phyloP scores from a whole-genome alignment of 2,888 invertebrate genomes.

The Helobdella robusta region DNA sequence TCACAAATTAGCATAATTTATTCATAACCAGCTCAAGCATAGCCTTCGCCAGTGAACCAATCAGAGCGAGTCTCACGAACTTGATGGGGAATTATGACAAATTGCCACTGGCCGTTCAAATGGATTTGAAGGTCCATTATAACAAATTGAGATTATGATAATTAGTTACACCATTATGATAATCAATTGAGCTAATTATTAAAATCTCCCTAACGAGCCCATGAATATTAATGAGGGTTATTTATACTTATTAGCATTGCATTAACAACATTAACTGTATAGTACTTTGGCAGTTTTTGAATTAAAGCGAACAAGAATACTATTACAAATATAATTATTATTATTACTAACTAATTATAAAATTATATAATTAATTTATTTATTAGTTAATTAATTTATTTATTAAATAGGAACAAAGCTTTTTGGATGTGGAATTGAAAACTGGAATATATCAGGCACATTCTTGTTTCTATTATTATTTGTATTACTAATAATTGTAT shows the following conservation, averaged over 20 bases:
- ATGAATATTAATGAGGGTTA: no score
- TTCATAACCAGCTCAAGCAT: slow-evolving; percentile 55
- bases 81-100: slow-evolving; percentile 60
- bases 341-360: background rate
- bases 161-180: background rate
- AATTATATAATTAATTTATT: background rate
- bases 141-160: background rate
- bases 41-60: slow-evolving; percentile 83
- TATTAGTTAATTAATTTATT: background rate
- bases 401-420: slow-evolving; percentile 62
- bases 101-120: slow-evolving; percentile 40
- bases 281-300: background rate
- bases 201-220: no score
- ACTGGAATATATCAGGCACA: slow-evolving; percentile 83
- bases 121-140: slow-evolving; percentile 42
- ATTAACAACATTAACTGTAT: background rate
- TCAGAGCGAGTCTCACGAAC: slow-evolving; percentile 80
- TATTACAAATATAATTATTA: background rate
- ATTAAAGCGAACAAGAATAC: background rate
- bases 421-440: slow-evolving; percentile 82
- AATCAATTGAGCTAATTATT: background rate
- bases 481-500: background rate
- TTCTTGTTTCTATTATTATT: background rate
- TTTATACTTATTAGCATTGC: background rate
- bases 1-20: no score